These are phyloP conservation scores for Ditylenchus dipsaci DNA, from an alignment of 1,140 invertebrate genomes.

Conservation along the genomic window DNA sequence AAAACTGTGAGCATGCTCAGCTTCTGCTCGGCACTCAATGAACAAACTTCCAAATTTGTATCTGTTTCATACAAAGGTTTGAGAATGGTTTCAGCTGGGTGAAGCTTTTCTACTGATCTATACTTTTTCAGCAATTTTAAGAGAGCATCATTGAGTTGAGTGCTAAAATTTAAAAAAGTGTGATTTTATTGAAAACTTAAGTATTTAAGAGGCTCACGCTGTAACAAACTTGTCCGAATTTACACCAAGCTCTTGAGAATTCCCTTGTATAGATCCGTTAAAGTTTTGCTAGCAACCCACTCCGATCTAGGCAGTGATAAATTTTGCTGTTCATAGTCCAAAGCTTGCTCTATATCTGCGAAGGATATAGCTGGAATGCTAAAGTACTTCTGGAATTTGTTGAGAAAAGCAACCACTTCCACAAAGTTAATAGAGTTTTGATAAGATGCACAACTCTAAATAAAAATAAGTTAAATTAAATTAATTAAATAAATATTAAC, in stretches of 20 bases:
- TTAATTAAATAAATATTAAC: not conserved
- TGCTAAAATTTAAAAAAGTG: not conserved
- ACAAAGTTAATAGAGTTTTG: conserved; percentile 12
- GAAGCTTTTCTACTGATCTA: not conserved
- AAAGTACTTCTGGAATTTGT: conserved; percentile 10
- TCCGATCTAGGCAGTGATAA: not conserved
- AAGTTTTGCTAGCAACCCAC: not conserved
- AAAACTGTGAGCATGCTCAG: conserved; percentile 3
- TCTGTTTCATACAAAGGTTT: not conserved
- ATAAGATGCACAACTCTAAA: not conserved
- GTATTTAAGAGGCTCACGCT: not conserved
- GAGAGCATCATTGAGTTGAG: not conserved
- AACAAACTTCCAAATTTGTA: not conserved
- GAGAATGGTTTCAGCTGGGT: not conserved
- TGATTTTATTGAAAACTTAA: conserved; percentile 1
- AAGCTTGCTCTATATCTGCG: conserved; percentile 7
- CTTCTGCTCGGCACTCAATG: not conserved
- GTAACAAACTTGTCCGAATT: not conserved
- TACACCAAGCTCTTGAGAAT: not conserved
- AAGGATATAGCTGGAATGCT: conserved; percentile 8
- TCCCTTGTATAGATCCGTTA: conserved; percentile 5
- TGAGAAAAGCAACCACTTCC: conserved; percentile 10
- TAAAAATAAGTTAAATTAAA: not conserved
- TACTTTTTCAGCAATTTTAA: not conserved
- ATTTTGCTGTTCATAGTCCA: conserved; percentile 1